Conservation (phyloP, 2,797 vertebrate species). For the Ispidina lecontei region DNA sequence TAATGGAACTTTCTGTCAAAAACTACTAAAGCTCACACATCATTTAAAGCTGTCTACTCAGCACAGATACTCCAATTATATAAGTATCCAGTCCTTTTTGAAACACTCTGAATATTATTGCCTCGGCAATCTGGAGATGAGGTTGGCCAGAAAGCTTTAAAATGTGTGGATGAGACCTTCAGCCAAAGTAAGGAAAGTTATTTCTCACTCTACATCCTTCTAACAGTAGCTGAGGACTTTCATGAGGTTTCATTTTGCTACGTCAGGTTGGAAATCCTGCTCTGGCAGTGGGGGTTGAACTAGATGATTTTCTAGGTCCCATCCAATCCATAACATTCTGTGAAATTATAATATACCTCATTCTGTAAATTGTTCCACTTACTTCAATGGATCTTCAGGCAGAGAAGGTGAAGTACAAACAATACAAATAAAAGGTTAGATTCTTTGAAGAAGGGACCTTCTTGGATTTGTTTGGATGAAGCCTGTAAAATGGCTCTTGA, state of each 20-base stretch:
- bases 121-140: not conserved
- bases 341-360: not conserved
- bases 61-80: not conserved
- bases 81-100: not conserved
- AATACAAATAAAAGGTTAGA: not conserved
- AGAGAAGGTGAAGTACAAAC: not conserved
- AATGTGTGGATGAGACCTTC: not conserved
- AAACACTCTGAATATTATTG: not conserved
- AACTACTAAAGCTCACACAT: not conserved
- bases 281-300: too few relatives aligned
- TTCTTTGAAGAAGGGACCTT: not conserved
- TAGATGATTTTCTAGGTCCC: too few relatives aligned
- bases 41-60: conserved; percentile 13
- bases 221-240: not conserved
- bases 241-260: not conserved
- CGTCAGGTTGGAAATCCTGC: not conserved
- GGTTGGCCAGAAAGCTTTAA: conserved; percentile 9
- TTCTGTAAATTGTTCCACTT: not conserved
- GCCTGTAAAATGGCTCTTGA: not conserved
- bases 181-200: not conserved
- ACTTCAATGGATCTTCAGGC: not conserved
- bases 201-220: not conserved
- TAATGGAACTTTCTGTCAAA: conserved; percentile 8
- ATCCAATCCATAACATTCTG: too few relatives aligned
- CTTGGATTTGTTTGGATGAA: not conserved